Evolutionary conservation across 2,797 vertebrate genomes (phyloP), one percentile per base, ranked within the genome.

Genomic region (Columba guinea): DNA sequence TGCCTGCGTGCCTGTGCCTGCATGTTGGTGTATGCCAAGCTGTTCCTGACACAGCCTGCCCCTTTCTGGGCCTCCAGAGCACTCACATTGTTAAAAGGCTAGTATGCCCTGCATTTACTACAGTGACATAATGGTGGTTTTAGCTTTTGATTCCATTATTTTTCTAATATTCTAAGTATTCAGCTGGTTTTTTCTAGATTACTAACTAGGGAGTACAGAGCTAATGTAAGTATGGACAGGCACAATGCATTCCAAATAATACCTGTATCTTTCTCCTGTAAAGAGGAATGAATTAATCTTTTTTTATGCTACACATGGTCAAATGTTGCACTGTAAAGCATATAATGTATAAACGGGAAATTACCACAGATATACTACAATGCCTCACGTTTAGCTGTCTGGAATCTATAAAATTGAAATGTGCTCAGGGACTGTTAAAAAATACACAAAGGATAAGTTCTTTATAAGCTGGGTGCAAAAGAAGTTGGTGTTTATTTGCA

Each of bases 91-190:
- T 65, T 79, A 49, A 67, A 68, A 71, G 15, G 4, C 49, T 13
- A 75, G 11, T 32, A n/a, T 23, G 7, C 13, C 19, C 26, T 82
- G 30, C 15, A 34, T 52, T 88, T 64, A 39, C 6, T 24, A 5
- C 24, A 32, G 41, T 14, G 3, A 3, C 1, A 0, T 24, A 55
- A 68, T 8, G 4, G 18, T 51, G 16, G 8, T 10, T 87, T 35
- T 59, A 34, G 17, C 16, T 53, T 52, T 59, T 84, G 28, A 51
- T 23, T 60, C 23, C 23, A 26, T n/a, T 78, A 10, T 5, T 85
- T 58, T 84, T 35, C 52, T 70, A 65, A 34, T 59, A 64, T 53
- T 80, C 20, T 27, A 75, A 58, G 18, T 7, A 56, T 24, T 56
- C 65, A 35, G 3, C 18, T 48, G 39, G 4, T 53, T 59, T 59